A percentile compares a stretch with the other conserved stretches of the same genome.
Conservation (phyloP, 2,797 vertebrate genomes). For the Vespertilio murinus region DNA sequence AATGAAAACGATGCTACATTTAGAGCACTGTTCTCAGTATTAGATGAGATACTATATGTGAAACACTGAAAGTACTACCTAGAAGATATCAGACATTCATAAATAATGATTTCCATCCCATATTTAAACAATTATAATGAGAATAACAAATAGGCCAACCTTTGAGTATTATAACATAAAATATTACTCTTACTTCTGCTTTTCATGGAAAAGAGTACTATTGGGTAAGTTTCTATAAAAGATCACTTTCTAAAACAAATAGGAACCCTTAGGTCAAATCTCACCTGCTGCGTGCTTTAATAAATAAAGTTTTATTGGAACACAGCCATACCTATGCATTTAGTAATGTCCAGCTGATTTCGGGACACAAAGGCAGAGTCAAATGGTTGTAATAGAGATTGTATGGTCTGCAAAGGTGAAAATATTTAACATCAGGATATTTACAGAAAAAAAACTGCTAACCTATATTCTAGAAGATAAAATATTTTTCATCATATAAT, state of each 20-base stretch:
- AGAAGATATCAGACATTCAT: not conserved
- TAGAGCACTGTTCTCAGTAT: not conserved
- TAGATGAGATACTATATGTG: not conserved
- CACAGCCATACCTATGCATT: not conserved
- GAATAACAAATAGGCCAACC: not conserved
- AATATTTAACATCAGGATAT: not conserved
- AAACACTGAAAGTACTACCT: not conserved
- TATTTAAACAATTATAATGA: not conserved
- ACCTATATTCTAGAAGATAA: not conserved
- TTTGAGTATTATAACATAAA: not conserved
- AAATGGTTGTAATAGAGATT: not conserved
- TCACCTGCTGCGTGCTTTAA: not conserved
- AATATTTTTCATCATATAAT: not conserved
- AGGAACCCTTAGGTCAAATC: not conserved
- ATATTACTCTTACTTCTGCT: not conserved
- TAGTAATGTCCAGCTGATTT: not conserved
- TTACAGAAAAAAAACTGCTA: not conserved
- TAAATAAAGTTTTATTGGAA: constrained; percentile 28
- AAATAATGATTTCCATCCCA: not conserved
- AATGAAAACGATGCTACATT: not conserved
- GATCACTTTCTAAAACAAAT: not conserved
- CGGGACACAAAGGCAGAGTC: not conserved
- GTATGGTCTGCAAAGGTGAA: not conserved
- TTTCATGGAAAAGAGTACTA: not conserved
- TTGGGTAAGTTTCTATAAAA: not conserved